Conservation (phyloP, 2,797 vertebrate species). For the Urosaurus nigricauda region DNA sequence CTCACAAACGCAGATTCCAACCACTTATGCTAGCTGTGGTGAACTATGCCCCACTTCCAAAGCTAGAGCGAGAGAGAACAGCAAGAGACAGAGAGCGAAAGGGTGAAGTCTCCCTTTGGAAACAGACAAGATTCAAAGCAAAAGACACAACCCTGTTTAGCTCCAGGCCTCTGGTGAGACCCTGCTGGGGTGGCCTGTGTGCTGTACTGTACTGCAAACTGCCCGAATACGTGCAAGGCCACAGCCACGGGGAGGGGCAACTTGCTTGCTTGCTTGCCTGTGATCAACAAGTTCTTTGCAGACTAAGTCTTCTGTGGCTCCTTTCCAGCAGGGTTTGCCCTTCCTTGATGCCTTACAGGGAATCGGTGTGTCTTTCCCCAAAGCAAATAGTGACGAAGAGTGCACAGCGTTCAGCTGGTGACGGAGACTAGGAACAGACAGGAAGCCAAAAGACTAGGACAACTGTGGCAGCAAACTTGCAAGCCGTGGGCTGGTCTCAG, state of each 20-base stretch:
- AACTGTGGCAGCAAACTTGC: background rate
- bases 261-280: background rate
- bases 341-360: background rate
- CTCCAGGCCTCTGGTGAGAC: background rate
- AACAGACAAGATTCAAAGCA: background rate
- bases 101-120: conserved; percentile 5
- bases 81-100: background rate
- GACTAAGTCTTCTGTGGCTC: background rate
- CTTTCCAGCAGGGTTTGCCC: conserved; percentile 13
- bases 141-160: background rate
- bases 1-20: background rate
- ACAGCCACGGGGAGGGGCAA: background rate
- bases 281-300: conserved; percentile 15
- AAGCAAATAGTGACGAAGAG: background rate
- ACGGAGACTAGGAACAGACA: background rate
- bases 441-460: background rate
- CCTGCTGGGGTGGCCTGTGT: background rate
- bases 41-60: conserved; percentile 43
- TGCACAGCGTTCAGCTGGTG: background rate
- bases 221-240: background rate
- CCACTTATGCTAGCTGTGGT: background rate
- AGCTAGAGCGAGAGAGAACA: background rate
- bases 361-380: background rate
- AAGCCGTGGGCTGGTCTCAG: background rate
- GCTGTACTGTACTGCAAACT: background rate